These are phyloP conservation scores for Noctua janthina DNA, from an alignment of 2,888 invertebrate species.

Conservation along the genomic window DNA sequence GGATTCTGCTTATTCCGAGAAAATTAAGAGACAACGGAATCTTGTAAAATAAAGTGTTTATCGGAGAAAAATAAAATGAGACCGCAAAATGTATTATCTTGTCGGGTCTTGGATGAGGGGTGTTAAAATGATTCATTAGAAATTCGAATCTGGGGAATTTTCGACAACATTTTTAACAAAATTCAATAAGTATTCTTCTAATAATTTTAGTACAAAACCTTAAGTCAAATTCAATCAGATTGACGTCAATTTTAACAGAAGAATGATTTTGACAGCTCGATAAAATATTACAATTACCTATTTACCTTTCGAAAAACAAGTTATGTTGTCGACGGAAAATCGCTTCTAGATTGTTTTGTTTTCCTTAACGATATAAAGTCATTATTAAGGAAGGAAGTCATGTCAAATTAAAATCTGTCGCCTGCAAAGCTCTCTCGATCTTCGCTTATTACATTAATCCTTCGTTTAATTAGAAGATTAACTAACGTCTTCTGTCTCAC, in stretches of 20 bases:
- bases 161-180: not conserved
- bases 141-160: not conserved
- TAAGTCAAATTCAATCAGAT: not conserved
- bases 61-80: constrained; percentile 38
- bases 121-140: constrained; percentile 10
- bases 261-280: not conserved
- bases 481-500: constrained; percentile 44
- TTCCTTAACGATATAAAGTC: not conserved
- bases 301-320: not conserved
- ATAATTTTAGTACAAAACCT: not conserved
- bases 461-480: constrained; percentile 68
- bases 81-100: constrained; percentile 38
- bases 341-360: not conserved
- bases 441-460: constrained; percentile 56
- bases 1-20: constrained; percentile 35
- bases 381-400: not conserved
- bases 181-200: not conserved
- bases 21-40: constrained; percentile 36
- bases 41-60: constrained; percentile 49
- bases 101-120: not conserved
- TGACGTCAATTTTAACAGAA: not conserved
- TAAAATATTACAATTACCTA: not conserved
- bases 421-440: constrained; percentile 14
- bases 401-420: constrained; percentile 13
- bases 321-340: not conserved